phyloP scores from a whole-genome alignment of 1,140 invertebrate species.

The Caenorhabditis inopinata region DNA sequence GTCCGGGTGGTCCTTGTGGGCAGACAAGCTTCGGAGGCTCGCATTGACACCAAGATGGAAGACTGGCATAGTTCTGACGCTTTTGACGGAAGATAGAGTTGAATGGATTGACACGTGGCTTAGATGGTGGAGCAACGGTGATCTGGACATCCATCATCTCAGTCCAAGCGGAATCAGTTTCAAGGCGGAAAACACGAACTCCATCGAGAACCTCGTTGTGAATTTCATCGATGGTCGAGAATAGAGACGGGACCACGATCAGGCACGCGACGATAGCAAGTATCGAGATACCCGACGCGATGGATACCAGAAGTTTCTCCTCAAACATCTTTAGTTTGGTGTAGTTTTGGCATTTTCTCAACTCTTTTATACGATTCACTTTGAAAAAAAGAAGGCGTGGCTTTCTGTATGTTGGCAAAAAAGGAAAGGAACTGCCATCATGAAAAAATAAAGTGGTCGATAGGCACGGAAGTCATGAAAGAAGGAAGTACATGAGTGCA shows the following conservation, averaged over 20 bases:
- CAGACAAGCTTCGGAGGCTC: conserved; percentile 43
- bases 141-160: conserved; percentile 50
- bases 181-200: conserved; percentile 38
- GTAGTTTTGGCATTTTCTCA: background rate
- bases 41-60: too few relatives aligned
- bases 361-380: conserved; percentile 29
- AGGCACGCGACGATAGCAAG: conserved; percentile 46
- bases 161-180: conserved; percentile 46
- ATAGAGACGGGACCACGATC: conserved; percentile 42
- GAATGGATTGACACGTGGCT: too few relatives aligned
- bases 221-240: conserved; percentile 42
- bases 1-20: conserved; percentile 47
- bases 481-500: conserved; percentile 12
- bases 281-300: conserved; percentile 49
- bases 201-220: conserved; percentile 27
- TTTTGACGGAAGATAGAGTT: too few relatives aligned
- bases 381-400: background rate
- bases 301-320: conserved; percentile 48
- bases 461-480: conserved; percentile 2
- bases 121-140: too few relatives aligned
- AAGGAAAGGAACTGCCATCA: conserved; percentile 29
- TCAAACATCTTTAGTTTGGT: conserved; percentile 45
- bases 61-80: too few relatives aligned
- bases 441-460: background rate
- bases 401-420: background rate